A percentile compares a stretch with the other conserved stretches of the same genome.
Conservation (phyloP, 35 echinoderm and acorn worm genomes). For the Apostichopus californicus region DNA sequence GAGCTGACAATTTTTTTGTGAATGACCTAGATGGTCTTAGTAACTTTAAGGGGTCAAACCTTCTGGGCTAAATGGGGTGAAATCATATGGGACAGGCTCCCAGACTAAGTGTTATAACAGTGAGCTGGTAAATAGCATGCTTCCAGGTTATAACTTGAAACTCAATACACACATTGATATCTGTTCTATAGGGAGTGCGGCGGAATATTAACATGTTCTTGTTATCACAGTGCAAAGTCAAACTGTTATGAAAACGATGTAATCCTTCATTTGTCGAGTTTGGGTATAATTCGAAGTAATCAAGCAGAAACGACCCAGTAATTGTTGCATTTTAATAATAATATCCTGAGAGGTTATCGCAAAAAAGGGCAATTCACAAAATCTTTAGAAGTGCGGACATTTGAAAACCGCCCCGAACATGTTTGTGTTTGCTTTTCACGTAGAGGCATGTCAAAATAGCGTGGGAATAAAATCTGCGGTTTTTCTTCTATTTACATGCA, state of each 20-base stretch:
- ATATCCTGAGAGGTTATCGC: slow-evolving; percentile 29
- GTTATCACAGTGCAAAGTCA: slow-evolving; percentile 26
- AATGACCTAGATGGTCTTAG: too few relatives aligned
- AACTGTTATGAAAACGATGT: background rate
- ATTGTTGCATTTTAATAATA: slow-evolving; percentile 45
- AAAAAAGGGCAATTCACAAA: background rate
- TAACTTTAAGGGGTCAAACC: too few relatives aligned
- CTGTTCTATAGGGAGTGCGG: background rate
- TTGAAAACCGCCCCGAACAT: slow-evolving; percentile 1
- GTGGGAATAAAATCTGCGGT: slow-evolving; percentile 13
- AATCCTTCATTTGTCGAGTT: background rate
- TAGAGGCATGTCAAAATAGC: slow-evolving; percentile 37
- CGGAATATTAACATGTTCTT: slow-evolving; percentile 24
- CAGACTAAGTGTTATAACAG: too few relatives aligned
- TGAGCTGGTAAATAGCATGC: too few relatives aligned
- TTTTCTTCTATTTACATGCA: background rate
- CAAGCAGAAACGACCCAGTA: slow-evolving; percentile 17
- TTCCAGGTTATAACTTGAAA: too few relatives aligned
- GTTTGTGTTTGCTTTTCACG: slow-evolving; percentile 36
- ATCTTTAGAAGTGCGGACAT: slow-evolving; percentile 27
- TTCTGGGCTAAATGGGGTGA: too few relatives aligned
- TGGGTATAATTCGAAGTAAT: slow-evolving; percentile 18
- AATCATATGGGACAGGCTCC: too few relatives aligned
- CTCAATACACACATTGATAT: background rate
- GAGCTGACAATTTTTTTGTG: too few relatives aligned